phyloP scores from a whole-genome alignment of 2,888 invertebrate species.

The Lamproptera curius region DNA sequence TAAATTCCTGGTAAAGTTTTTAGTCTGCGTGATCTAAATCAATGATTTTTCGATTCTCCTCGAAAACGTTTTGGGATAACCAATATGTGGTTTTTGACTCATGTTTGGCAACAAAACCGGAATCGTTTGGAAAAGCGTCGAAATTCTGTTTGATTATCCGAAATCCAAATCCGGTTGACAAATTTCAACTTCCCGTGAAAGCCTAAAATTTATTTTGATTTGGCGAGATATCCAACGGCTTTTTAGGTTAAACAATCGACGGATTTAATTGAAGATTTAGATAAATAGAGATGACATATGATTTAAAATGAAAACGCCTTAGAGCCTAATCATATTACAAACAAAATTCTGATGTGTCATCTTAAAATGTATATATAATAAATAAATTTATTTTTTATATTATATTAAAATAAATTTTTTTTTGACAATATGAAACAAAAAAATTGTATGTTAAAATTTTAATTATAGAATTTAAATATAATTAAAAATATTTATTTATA shows the following conservation, averaged over 20 bases:
- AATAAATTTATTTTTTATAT: too few species aligned
- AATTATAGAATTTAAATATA: not conserved
- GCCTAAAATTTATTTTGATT: conserved; percentile 86
- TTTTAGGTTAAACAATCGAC: conserved; percentile 87
- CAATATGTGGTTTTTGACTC: conserved; percentile 84
- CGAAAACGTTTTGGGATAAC: conserved; percentile 82
- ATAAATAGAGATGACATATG: conserved; percentile 83
- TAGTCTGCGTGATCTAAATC: conserved; percentile 86
- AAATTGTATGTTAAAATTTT: not conserved
- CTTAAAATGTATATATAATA: conserved; percentile 91
- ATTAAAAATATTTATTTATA: too few species aligned
- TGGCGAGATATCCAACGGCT: conserved; percentile 85
- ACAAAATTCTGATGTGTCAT: conserved; percentile 92
- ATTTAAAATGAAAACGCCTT: conserved; percentile 88
- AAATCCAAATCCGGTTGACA: conserved; percentile 83
- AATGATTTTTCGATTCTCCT: conserved; percentile 81
- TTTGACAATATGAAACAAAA: too few species aligned
- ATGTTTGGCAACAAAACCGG: conserved; percentile 85
- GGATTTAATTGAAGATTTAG: conserved; percentile 84
- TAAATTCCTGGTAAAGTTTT: conserved; percentile 85
- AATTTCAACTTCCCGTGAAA: conserved; percentile 82
- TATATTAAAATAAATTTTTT: too few species aligned
- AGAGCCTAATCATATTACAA: conserved; percentile 90
- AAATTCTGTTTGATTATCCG: conserved; percentile 86
- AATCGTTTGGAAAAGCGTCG: conserved; percentile 83